A percentile compares a stretch with the other conserved stretches of the same genome.
Conservation (phyloP, 2,888 invertebrate genomes). For the Blastobasis lacticolella region DNA sequence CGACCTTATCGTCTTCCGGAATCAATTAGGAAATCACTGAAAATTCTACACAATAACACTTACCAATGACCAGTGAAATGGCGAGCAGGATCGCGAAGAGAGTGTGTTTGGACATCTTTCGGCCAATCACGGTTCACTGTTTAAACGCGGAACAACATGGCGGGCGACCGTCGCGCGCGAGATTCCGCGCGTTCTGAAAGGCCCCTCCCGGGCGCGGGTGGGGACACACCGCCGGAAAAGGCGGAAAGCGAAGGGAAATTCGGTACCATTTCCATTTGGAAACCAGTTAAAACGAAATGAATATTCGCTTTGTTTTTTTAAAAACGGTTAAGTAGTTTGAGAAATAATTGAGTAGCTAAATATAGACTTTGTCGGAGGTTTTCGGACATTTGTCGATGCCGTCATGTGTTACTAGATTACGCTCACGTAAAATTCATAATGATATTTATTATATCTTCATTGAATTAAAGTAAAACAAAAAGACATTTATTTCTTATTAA, state of each 20-base stretch:
- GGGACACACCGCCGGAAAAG: constrained; percentile 6
- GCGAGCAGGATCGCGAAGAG: constrained; percentile 40
- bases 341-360: no score
- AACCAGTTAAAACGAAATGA: no score
- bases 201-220: constrained; percentile 6
- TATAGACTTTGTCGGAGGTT: no score
- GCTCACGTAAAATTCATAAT: no score
- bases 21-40: no score
- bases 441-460: no score
- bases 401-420: background rate
- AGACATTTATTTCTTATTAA: no score
- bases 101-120: constrained; percentile 47
- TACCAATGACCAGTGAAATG: constrained; percentile 45
- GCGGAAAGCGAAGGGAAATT: background rate
- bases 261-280: no score
- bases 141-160: constrained; percentile 23
- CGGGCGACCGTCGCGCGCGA: constrained; percentile 34
- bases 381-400: background rate
- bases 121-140: constrained; percentile 29
- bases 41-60: constrained; percentile 19
- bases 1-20: no score
- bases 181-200: constrained; percentile 28
- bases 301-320: no score
- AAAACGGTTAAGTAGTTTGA: no score
- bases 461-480: no score